phyloP scores from a whole-genome alignment of 2,797 vertebrate species.

The Pseudochirops cupreus region DNA sequence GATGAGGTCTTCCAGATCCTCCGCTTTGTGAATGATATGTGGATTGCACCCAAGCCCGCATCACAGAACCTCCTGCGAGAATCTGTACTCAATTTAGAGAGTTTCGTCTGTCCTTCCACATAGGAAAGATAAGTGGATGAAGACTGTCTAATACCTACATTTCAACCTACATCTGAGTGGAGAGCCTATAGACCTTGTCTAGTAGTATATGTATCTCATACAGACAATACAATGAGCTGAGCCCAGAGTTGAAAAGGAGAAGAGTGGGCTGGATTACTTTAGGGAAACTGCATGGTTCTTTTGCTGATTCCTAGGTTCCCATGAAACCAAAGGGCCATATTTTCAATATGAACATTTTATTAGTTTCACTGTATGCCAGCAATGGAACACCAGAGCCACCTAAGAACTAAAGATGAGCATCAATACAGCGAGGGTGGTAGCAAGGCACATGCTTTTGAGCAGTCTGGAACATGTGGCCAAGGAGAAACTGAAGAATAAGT shows the following conservation, averaged over 20 bases:
- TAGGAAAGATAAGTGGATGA: not conserved
- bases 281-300: not conserved
- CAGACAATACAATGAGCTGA: not conserved
- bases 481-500: not conserved
- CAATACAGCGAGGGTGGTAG: not conserved
- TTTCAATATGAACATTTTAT: not conserved
- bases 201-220: not conserved
- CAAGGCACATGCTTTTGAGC: not conserved
- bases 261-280: not conserved
- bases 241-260: not conserved
- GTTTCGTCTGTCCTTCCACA: not conserved
- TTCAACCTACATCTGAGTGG: not conserved
- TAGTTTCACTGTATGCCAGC: not conserved
- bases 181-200: not conserved
- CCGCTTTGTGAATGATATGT: not conserved
- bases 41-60: not conserved
- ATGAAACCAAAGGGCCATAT: not conserved
- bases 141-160: not conserved
- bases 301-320: not conserved
- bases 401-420: not conserved
- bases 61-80: not conserved
- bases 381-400: not conserved
- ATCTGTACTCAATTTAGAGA: not conserved
- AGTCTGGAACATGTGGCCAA: not conserved
- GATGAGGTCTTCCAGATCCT: not conserved